A percentile compares a stretch with the other conserved stretches of the same genome.
phyloP scores from a whole-genome alignment of 2,888 invertebrate genomes.

The Leptopilina myrica region DNA sequence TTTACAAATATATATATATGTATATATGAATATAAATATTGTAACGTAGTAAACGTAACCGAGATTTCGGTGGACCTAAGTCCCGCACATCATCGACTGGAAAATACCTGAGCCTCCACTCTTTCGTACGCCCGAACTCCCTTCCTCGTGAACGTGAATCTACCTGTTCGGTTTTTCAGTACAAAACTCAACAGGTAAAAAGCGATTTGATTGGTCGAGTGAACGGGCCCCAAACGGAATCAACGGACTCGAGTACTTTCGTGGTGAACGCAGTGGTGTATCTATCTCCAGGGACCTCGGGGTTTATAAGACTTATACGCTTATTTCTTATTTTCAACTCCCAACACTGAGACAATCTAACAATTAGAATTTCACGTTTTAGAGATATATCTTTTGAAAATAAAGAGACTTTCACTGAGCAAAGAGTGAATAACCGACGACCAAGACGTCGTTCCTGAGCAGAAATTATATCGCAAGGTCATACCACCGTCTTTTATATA shows the following conservation, averaged over 20 bases:
- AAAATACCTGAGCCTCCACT: conserved; percentile 68
- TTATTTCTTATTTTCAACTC: too few relatives aligned
- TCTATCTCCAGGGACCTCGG: background rate
- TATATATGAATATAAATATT: conserved; percentile 57
- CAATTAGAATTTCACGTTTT: background rate
- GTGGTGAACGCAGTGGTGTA: conserved; percentile 32
- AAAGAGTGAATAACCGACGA: background rate
- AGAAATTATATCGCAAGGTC: conserved; percentile 10
- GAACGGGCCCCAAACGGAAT: conserved; percentile 49
- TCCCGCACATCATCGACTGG: conserved; percentile 74
- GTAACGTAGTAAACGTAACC: conserved; percentile 57
- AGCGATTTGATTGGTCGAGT: conserved; percentile 57
- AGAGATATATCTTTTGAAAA: background rate
- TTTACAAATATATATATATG: too few relatives aligned
- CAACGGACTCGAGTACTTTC: conserved; percentile 57
- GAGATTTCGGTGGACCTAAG: conserved; percentile 58
- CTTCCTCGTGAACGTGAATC: conserved; percentile 43
- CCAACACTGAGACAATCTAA: background rate
- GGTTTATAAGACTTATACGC: conserved; percentile 16
- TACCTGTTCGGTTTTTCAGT: conserved; percentile 58
- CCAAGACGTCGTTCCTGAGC: conserved; percentile 5
- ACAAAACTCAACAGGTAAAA: conserved; percentile 58
- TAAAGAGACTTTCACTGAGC: conserved; percentile 24
- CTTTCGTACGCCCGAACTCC: conserved; percentile 48
- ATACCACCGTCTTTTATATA: background rate